Evolutionary conservation across 2,113 vertebrate genomes (phyloP), one percentile per base, ranked within the genome.

Genomic region (Vidua chalybeata): DNA sequence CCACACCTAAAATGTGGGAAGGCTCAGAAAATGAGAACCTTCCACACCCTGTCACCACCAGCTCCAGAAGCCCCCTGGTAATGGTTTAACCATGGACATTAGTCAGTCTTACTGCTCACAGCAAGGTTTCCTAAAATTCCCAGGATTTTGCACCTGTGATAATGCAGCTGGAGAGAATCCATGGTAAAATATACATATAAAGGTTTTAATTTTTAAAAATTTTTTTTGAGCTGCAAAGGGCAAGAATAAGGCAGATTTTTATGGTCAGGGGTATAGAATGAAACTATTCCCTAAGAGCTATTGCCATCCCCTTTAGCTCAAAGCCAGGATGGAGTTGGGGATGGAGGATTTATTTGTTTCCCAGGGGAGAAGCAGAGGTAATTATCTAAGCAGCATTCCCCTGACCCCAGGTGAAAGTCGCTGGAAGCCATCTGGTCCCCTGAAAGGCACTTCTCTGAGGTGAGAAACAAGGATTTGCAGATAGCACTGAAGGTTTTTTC

Each of bases 81-180:
- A 18, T 0, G 2, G 11, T 63, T 48, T 68, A 33, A 9, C 31
- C 17, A 1, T 2, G 6, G 3, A 21, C 33, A 1, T 66, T 16
- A 8, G 18, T 59, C 71, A 39, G 4, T 30, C 13, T 24, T 30
- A 4, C 3, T 49, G 28, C 20, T 81, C 23, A 23, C 35, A 35
- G 46, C 28, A 33, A 45, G 43, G 19, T 55, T 67, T 63, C 41
- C 48, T 37, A 5, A 41, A 30, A 10, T 49, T 51, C 28, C 59
- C 30, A 21, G 67, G 66, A 30, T 58, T 78, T 49, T 63, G 56
- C 15, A 41, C 22, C 48, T 54, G 33, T 27, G 31, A 8, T 30
- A 2, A 22, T 51, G 58, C 46, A 79, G 1, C 35, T 48, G 30
- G 13, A 48, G 30, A 55, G 19, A 51, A 61, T 39, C 55, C n/a